phyloP scores from a whole-genome alignment of 2,797 vertebrate genomes.

The Harpagifer antarcticus region DNA sequence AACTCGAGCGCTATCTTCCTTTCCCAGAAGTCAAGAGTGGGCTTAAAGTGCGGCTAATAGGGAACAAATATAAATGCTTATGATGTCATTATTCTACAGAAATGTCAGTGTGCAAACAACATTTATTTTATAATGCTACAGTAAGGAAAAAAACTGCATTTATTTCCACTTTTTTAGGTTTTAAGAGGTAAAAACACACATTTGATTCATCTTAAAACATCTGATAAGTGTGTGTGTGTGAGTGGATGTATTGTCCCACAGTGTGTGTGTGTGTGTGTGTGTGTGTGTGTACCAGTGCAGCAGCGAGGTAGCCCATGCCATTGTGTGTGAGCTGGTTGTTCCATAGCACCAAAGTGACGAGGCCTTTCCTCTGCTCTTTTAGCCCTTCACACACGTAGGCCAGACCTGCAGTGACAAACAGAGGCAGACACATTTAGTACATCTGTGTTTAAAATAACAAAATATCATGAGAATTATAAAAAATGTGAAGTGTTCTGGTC shows the following conservation, averaged over 20 bases:
- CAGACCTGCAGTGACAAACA: slow-evolving; percentile 82
- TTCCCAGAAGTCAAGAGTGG: no score
- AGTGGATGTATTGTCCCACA: background rate
- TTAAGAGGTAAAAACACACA: background rate
- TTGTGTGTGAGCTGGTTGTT: slow-evolving; percentile 98
- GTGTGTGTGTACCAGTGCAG: slow-evolving; percentile 89
- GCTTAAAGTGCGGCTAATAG: no score
- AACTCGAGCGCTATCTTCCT: no score
- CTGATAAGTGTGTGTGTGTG: slow-evolving; percentile 3
- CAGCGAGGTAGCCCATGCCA: slow-evolving; percentile 93
- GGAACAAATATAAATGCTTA: no score
- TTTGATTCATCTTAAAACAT: slow-evolving; percentile 15
- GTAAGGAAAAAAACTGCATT: no score
- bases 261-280: slow-evolving; percentile 10
- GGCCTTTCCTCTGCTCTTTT: slow-evolving; percentile 94
- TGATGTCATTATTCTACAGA: no score
- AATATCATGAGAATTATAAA: background rate
- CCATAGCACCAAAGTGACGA: slow-evolving; percentile 95
- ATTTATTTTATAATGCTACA: no score
- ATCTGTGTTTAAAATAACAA: background rate
- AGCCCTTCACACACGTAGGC: slow-evolving; percentile 95
- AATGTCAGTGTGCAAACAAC: no score
- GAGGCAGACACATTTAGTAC: slow-evolving; percentile 7
- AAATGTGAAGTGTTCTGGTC: background rate
- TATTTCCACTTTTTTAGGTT: no score